Percentiles rank a stretch among this genome's conserved stretches.
These are phyloP conservation scores for Motacilla tschutschensis DNA, from an alignment of 2,113 vertebrate species.

Conservation along the genomic window DNA sequence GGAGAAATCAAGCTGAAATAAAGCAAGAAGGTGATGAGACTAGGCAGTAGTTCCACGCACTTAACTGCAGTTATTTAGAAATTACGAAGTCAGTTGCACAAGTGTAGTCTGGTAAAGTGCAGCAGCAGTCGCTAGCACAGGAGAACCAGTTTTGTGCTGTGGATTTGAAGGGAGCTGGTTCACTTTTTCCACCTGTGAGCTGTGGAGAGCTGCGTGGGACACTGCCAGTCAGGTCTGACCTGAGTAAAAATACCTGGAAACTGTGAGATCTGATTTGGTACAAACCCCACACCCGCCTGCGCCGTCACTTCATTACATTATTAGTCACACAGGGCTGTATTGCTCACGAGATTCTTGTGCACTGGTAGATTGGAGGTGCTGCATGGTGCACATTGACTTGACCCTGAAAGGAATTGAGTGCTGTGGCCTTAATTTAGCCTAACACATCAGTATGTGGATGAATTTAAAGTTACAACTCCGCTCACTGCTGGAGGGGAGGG, in stretches of 20 bases:
- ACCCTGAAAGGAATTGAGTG: neutral
- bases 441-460: neutral
- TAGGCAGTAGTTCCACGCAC: neutral
- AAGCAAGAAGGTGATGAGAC: neutral
- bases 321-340: neutral
- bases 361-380: neutral
- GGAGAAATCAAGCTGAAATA: neutral
- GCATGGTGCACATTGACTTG: neutral
- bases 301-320: neutral
- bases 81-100: neutral
- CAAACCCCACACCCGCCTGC: fast-evolving
- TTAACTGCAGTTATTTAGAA: neutral
- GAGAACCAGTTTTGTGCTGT: neutral
- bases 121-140: neutral
- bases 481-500: neutral
- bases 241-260: neutral
- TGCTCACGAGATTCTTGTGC: neutral
- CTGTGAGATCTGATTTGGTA: neutral
- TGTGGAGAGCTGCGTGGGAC: neutral
- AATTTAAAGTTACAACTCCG: neutral
- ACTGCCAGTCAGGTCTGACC: neutral
- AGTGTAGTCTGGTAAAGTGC: neutral
- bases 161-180: neutral
- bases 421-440: neutral
- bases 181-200: constrained; percentile 7